Percentiles rank a stretch among this genome's conserved stretches.
Evolutionary conservation across 2,113 vertebrate species (phyloP).

Genomic region (Pterocles orientalis): DNA sequence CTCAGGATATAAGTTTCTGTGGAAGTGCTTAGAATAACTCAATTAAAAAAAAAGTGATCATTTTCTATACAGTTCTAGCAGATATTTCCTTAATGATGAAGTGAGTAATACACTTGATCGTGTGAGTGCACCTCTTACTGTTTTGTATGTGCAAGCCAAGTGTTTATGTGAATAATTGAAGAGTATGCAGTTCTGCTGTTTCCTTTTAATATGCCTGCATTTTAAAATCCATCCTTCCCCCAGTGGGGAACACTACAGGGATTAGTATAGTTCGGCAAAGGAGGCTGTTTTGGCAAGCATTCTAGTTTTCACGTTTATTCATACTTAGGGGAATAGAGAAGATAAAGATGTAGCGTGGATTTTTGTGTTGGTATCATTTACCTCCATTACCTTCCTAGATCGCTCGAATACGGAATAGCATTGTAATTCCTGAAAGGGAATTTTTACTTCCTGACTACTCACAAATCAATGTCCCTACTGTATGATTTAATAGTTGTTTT

Average conservation of each 20-base stretch:
- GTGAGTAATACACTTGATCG: background rate
- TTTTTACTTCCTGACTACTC: background rate
- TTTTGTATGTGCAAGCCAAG: background rate
- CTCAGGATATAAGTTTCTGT: background rate
- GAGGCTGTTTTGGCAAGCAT: background rate
- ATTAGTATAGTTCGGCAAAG: background rate
- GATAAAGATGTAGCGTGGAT: background rate
- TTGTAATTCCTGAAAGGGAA: background rate
- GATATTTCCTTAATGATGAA: background rate
- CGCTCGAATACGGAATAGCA: background rate
- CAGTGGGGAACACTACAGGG: background rate
- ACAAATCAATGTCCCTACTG: background rate
- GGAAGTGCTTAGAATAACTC: background rate
- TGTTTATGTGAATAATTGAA: background rate
- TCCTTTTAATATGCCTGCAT: background rate
- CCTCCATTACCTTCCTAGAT: background rate
- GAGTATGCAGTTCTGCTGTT: background rate
- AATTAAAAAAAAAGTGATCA: background rate
- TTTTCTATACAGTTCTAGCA: background rate
- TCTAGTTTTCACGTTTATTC: background rate
- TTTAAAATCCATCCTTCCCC: background rate
- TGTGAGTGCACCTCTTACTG: background rate
- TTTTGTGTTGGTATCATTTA: background rate
- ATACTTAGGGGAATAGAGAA: background rate
- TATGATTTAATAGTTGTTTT: background rate